These are phyloP conservation scores for Zootoca vivipara DNA, from an alignment of 2,113 vertebrate genomes.

Conservation along the genomic window DNA sequence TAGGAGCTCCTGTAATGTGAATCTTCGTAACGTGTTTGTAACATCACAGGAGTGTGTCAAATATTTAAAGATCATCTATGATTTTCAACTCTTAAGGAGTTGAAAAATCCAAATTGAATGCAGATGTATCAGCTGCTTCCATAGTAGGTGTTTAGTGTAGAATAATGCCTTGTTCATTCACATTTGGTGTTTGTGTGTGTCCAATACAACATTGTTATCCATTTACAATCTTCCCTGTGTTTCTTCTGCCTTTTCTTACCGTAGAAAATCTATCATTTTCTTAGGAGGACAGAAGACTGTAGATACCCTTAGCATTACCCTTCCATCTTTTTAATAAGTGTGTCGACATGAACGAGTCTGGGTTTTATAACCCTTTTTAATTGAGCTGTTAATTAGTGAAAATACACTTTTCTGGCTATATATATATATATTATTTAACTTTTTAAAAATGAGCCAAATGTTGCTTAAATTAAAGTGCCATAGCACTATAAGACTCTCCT, in stretches of 20 bases:
- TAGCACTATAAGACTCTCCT: neutral
- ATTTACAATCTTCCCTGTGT: neutral
- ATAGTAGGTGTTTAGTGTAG: neutral
- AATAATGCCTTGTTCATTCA: neutral
- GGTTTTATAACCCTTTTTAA: neutral
- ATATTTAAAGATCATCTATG: neutral
- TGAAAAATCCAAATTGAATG: neutral
- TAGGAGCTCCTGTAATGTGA: neutral
- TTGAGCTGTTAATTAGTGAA: neutral
- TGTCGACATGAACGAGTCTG: neutral
- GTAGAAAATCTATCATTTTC: neutral
- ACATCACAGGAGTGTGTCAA: neutral
- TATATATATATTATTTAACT: neutral
- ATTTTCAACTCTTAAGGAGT: neutral
- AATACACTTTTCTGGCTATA: neutral
- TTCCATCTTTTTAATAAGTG: neutral
- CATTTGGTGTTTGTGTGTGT: neutral
- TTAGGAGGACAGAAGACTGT: neutral
- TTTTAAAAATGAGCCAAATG: neutral
- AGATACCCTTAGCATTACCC: neutral
- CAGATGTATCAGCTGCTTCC: neutral
- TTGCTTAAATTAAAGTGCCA: neutral
- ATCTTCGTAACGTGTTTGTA: neutral
- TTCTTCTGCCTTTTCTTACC: neutral
- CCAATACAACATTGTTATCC: neutral